Base-by-base conservation (phyloP, 2,797 vertebrate genomes). In the Champsocephalus gunnari region DNA sequence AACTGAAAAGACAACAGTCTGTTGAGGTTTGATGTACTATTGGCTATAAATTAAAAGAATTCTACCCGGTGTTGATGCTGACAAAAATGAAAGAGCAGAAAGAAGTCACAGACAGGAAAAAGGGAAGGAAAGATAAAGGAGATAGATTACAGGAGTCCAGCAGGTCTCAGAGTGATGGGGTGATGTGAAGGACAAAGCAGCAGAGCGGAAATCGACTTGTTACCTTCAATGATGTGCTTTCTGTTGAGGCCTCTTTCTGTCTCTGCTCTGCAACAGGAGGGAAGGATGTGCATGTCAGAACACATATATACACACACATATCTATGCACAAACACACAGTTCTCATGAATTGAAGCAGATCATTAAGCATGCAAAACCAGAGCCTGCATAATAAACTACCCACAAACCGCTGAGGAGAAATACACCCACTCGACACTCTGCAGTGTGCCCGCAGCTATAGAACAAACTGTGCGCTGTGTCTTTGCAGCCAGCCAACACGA, bases 141-240 rank as follows among this genome's bases (percentile, higher is more conserved):
- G 60, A 53, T 59, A 75, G 81, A 84, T 87, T 81, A 82, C n/a
- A 47, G 21, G 75, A 71, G 70, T 53, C 68, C 53, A 57, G 70
- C 10, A 0, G 73, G 66, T 47, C 48, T 61, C 44, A 0, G 8
- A 55, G 59, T 69, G 82, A 82, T 65, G 75, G 75, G 81, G 72
- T 85, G 89, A 85, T 13, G 62, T 72, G 86, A 87, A 85, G 90
- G 90, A 80, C 81, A 83, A 81, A 78, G 75, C 45, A 51, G 71
- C 76, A 45, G 77, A 79, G 82, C 73, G 21, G 68, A 76, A 75
- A 84, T 69, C 14, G 66, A 78, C 82, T 73, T 62, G 75, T 17
- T 93, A 99, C 98, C 98, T 98, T 99, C 98, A 32, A 99, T 98
- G 68, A 99, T 99, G 88, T 99, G 98, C 80, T 99, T 99, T 83